A percentile compares a stretch with the other conserved stretches of the same genome.
Conservation (phyloP, 1,140 invertebrate species). For the Glossosoma conforme region DNA sequence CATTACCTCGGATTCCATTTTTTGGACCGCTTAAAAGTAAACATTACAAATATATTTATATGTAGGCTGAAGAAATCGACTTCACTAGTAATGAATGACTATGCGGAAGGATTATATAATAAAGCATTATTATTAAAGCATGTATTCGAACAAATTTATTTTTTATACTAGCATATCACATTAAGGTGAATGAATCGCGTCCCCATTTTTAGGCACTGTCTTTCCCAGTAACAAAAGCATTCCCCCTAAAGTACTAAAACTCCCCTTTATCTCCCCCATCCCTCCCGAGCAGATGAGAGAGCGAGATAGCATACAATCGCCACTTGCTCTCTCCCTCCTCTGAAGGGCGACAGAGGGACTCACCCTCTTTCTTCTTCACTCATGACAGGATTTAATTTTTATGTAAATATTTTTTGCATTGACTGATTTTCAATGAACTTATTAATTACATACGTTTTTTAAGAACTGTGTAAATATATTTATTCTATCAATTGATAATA, state of each 20-base stretch:
- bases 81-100: no score
- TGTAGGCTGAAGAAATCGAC: no score
- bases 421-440: conserved; percentile 2
- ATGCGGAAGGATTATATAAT: no score
- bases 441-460: no score
- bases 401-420: conserved; percentile 24
- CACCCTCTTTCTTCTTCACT: conserved; percentile 10
- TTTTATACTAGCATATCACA: no score
- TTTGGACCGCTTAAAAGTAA: no score
- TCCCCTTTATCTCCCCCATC: conserved; percentile 2
- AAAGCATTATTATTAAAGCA: no score
- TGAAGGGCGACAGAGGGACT: conserved; percentile 1
- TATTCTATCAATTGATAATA: no score
- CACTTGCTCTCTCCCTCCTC: conserved; percentile 8
- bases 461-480: no score
- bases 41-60: no score
- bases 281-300: not conserved
- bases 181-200: not conserved
- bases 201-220: not conserved
- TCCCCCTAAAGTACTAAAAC: conserved; percentile 10
- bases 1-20: no score
- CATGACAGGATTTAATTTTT: conserved; percentile 28
- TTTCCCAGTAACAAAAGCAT: conserved; percentile 5
- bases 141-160: no score
- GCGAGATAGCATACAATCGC: not conserved